Percentiles rank a stretch among this genome's conserved stretches.
Conservation (phyloP, 1,140 invertebrate genomes). For the Temnothorax nylanderi region DNA sequence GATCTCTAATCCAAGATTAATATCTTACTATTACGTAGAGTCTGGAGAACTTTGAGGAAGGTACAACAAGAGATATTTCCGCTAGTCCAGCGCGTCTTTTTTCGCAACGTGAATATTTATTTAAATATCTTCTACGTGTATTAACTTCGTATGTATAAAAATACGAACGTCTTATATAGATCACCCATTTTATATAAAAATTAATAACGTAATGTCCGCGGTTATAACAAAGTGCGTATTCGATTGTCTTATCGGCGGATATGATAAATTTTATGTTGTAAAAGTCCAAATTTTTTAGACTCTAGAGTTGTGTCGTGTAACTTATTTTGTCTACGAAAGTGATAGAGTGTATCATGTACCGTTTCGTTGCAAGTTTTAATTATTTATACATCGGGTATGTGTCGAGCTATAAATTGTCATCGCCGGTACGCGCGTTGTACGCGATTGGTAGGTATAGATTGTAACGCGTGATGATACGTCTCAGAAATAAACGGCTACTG, state of each 20-base stretch:
- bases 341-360: neutral
- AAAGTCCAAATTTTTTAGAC: conserved; percentile 21
- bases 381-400: conserved; percentile 46
- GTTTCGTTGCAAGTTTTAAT: conserved; percentile 32
- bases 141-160: conserved; percentile 27
- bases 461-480: conserved; percentile 72
- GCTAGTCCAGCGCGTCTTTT: conserved; percentile 38
- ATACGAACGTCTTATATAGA: neutral
- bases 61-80: conserved; percentile 36
- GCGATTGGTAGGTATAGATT: conserved; percentile 66
- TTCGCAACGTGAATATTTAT: conserved; percentile 27
- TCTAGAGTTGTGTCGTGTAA: conserved; percentile 45
- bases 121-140: conserved; percentile 42
- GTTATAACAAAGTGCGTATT: conserved; percentile 12
- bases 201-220: neutral
- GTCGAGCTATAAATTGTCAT: conserved; percentile 20
- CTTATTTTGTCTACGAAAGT: conserved; percentile 22
- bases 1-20: neutral
- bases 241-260: neutral
- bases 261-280: conserved; percentile 12
- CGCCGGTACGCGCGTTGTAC: conserved; percentile 20
- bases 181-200: conserved; percentile 28
- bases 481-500: conserved; percentile 74
- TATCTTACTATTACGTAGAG: neutral
- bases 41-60: conserved; percentile 5